Base-by-base conservation (phyloP, 1,140 invertebrate species). In the Calephelis nemesis region DNA sequence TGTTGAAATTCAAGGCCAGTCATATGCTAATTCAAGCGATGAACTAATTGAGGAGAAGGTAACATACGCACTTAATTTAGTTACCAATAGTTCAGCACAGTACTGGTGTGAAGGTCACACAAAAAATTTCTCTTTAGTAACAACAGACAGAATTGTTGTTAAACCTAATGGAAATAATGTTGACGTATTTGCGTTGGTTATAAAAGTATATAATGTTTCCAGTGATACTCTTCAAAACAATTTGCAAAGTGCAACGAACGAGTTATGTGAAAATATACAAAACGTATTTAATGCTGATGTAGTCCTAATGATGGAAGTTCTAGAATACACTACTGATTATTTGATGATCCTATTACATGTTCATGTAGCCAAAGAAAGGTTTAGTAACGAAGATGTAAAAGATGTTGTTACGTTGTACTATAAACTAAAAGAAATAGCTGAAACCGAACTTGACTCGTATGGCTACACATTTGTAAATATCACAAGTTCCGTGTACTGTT, bases 41-140 rank as follows among this genome's bases (percentile, higher is more conserved):
- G 52, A 47, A 52, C 30, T 69, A 15, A 63, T 69, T 19, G 52
- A 78, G 69, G 85, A 87, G 72, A 87, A 87, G 79, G 64, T 70
- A 40, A 74, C 87, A 7, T 88, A 85, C 68, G 65, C 68, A 62
- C 79, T 90, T 13, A 73, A 83, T 70, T 70, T 83, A 47, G 75
- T 88, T 11, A 83, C 83, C 12, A 78, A 85, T 39, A 77, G 82
- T 71, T 79, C 84, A 42, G 87, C 85, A 11, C 83, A 88, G 63
- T 90, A 90, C 72, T 90, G 87, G 87, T 90, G 87, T 74, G 85
- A 90, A 75, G 87, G 82, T 7, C 87, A 90, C 62, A 84, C 81
- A 12, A 81, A 80, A 69, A 83, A 87, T 49, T 87, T 88, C 70
- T 79, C 85, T 45, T 79, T 90, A 52, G 79, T 90, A 64, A 68